Percentiles rank a stretch among this genome's conserved stretches.
Evolutionary conservation across 2,888 invertebrate species (phyloP).

Genomic region (Luperina nickerlii): DNA sequence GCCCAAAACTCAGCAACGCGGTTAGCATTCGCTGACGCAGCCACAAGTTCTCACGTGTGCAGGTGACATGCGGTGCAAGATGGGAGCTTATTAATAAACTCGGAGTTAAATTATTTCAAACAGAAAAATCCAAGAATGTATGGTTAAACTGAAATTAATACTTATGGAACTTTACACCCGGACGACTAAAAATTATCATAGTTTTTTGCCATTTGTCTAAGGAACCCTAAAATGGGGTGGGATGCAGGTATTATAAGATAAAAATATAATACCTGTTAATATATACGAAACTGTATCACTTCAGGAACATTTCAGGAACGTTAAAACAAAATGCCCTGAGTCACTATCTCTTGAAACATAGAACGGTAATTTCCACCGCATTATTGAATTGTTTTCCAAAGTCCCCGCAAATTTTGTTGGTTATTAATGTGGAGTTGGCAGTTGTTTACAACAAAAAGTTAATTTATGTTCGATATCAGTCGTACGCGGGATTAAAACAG

Average conservation of each 20-base stretch:
- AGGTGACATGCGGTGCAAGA: too few relatives aligned
- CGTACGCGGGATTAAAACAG: conserved; percentile 28
- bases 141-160: too few relatives aligned
- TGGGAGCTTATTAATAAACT: neutral
- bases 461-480: conserved; percentile 47
- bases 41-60: too few relatives aligned
- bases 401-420: conserved; percentile 29
- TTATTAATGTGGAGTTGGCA: conserved; percentile 46
- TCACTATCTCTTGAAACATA: neutral
- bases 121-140: too few relatives aligned
- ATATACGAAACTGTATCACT: neutral
- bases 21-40: too few relatives aligned
- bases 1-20: too few relatives aligned
- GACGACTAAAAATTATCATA: too few relatives aligned
- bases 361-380: conserved; percentile 18
- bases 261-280: neutral
- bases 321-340: neutral
- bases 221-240: too few relatives aligned
- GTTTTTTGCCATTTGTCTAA: too few relatives aligned
- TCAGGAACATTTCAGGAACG: neutral
- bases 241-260: neutral
- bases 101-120: neutral
- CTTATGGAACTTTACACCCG: too few relatives aligned
- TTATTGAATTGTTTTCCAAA: conserved; percentile 24
- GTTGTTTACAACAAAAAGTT: conserved; percentile 48